Percentiles rank a stretch among this genome's conserved stretches.
These are phyloP conservation scores for Mimas tiliae DNA, from an alignment of 2,888 invertebrate genomes.

Conservation along the genomic window DNA sequence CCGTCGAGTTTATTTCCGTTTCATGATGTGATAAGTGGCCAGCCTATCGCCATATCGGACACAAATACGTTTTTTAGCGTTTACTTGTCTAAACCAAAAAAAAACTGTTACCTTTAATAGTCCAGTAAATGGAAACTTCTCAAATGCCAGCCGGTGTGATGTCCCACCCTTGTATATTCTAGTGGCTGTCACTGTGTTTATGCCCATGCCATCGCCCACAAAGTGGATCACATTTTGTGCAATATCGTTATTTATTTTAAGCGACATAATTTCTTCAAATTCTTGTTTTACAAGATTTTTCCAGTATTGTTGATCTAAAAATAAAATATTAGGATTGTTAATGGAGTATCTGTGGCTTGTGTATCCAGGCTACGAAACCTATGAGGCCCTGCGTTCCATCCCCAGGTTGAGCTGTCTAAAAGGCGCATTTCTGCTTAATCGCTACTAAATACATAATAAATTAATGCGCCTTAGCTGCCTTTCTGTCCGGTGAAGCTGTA, in stretches of 20 bases:
- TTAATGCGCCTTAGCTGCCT: too few relatives aligned
- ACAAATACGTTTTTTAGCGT: too few relatives aligned
- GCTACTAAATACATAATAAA: too few relatives aligned
- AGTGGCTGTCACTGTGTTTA: constrained; percentile 92
- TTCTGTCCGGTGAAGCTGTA: too few relatives aligned
- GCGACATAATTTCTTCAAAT: constrained; percentile 82
- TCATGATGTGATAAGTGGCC: too few relatives aligned
- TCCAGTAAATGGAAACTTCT: constrained; percentile 92
- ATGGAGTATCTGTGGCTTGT: too few relatives aligned
- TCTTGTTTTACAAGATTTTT: constrained; percentile 76
- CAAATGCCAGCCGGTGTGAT: constrained; percentile 89
- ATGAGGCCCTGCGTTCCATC: too few relatives aligned
- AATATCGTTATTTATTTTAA: constrained; percentile 83
- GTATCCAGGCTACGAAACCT: too few relatives aligned
- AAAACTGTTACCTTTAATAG: constrained; percentile 88
- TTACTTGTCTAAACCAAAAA: background rate
- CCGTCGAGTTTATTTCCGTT: too few relatives aligned
- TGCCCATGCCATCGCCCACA: constrained; percentile 96
- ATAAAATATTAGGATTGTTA: background rate
- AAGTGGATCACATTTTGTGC: constrained; percentile 95
- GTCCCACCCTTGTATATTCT: constrained; percentile 92
- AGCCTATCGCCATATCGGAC: too few relatives aligned
- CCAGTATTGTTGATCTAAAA: constrained; percentile 75
- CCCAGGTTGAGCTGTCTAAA: too few relatives aligned
- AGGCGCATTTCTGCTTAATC: too few relatives aligned